Conservation (phyloP, 2,888 invertebrate genomes). For the Orthosia gracilis region DNA sequence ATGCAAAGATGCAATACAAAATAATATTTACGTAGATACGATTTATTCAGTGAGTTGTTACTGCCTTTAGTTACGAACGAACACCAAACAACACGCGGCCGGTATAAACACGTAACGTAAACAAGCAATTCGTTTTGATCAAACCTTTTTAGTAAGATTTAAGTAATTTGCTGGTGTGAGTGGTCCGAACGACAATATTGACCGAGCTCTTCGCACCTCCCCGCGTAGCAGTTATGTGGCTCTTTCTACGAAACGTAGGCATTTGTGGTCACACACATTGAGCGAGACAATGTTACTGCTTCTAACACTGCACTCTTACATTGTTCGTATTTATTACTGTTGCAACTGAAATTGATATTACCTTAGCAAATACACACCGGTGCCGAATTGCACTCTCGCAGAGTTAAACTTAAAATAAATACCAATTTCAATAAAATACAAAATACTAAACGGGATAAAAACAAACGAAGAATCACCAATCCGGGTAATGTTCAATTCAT, state of each 20-base stretch:
- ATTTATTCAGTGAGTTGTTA: slow-evolving; percentile 12
- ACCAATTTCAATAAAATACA: not conserved
- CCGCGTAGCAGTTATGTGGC: slow-evolving; percentile 76
- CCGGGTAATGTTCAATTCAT: not conserved
- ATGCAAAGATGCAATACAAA: not conserved
- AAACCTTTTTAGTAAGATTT: slow-evolving; percentile 77
- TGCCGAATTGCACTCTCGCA: not conserved
- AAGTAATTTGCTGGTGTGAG: slow-evolving; percentile 81
- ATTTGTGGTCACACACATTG: slow-evolving; percentile 76
- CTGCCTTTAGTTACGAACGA: slow-evolving; percentile 46
- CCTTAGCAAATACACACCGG: slow-evolving; percentile 1
- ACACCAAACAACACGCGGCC: slow-evolving; percentile 69
- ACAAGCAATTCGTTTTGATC: slow-evolving; percentile 79
- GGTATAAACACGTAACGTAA: slow-evolving; percentile 73
- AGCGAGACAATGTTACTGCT: slow-evolving; percentile 66
- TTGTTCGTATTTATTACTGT: slow-evolving; percentile 36
- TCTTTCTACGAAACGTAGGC: slow-evolving; percentile 83
- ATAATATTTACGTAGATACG: not conserved
- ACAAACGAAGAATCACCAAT: too few species aligned
- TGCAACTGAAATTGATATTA: slow-evolving; percentile 44
- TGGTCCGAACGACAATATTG: slow-evolving; percentile 80
- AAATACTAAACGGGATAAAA: not conserved
- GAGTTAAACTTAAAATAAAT: not conserved
- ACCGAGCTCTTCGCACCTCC: slow-evolving; percentile 87
- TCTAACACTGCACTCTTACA: slow-evolving; percentile 55